Evolutionary conservation across 1,140 invertebrate species (phyloP), one percentile per base, ranked within the genome.

Genomic region (Drosophila mayri): DNA sequence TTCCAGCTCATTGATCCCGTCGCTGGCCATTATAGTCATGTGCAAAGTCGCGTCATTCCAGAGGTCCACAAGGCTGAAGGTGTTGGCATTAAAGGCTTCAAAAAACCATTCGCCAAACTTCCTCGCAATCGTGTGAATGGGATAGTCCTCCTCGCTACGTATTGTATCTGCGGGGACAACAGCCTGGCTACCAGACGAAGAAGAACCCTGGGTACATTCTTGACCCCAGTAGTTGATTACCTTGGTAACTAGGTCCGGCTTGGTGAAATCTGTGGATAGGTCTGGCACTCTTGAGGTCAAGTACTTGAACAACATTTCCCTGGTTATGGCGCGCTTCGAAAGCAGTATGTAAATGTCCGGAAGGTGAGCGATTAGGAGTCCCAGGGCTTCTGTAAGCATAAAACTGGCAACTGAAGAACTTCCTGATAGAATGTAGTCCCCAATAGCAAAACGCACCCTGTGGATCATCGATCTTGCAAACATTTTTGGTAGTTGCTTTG

Each of bases 71-170:
- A 91, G 62, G 20, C 92, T 93, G 47, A 95, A 60, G 4, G 43
- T 54, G 37, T 93, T 90, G 54, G 92, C 76, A 77, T 96, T 95
- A 25, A 95, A 90, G 66, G 94, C 93, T 6, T 92, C 70, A 72
- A 94, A 96, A 87, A 95, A 96, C 95, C 95, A 96, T 55, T 93
- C 79, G 0, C 92, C 74, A 91, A 96, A 96, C 63, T 94, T 92
- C 38, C 93, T 76, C 2, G 94, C 94, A 54, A 95, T 81, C 25
- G 84, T 35, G 68, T 94, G 90, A 46, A 94, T 88, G 28, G 91
- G 91, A 58, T 61, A 91, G 30, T 77, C 66, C 46, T 79, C 61
- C 12, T 62, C 57, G 38, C 4, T 66, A n/a, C 16, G 32, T 14
- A 38, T 0, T 7, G 18, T 28, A 11, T 9, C 44, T 22, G 32